These are phyloP conservation scores for Bombus pyrosoma DNA, from an alignment of 1,140 invertebrate genomes.

Conservation along the genomic window DNA sequence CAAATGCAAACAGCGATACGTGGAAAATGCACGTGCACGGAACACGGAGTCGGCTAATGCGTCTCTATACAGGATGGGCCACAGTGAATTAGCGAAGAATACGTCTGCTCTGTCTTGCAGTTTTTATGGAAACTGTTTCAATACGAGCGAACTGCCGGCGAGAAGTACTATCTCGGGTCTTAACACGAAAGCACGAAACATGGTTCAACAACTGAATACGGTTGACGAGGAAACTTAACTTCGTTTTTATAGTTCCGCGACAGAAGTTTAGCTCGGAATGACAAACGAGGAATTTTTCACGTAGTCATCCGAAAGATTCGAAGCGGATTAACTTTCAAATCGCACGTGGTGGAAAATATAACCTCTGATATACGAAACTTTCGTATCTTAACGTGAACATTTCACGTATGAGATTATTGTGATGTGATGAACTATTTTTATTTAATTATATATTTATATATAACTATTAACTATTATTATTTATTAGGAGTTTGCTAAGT, in stretches of 20 bases:
- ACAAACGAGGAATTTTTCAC: background rate
- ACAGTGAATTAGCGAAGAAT: background rate
- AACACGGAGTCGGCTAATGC: background rate
- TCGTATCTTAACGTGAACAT: no score
- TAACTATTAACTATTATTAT: no score
- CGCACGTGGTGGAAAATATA: background rate
- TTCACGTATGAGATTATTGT: no score
- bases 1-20: slow-evolving; percentile 12
- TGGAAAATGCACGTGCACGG: background rate
- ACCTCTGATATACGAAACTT: no score
- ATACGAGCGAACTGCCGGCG: background rate
- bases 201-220: background rate
- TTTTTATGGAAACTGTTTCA: background rate
- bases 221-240: no score
- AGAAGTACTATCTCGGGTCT: background rate
- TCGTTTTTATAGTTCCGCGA: no score
- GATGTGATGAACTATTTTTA: no score
- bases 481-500: no score
- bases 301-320: background rate
- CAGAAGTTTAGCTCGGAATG: background rate
- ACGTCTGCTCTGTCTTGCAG: background rate
- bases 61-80: background rate
- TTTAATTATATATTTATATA: no score
- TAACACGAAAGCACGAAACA: background rate
- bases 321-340: background rate